Evolutionary conservation across 1,140 invertebrate genomes (phyloP).

Genomic region (Drosophila serrata): DNA sequence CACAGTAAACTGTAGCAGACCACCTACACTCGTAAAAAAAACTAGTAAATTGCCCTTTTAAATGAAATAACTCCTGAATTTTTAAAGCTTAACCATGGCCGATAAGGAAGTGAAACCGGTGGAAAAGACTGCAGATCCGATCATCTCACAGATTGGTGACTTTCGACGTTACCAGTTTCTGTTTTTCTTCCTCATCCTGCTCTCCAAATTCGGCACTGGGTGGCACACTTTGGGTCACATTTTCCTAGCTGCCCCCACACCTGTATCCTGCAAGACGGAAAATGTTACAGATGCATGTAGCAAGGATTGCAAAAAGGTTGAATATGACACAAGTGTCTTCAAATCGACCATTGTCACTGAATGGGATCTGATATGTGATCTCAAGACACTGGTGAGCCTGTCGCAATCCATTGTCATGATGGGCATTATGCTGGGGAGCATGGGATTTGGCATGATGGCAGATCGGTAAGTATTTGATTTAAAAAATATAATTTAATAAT

Average conservation of each 20-base stretch:
- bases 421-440: conserved; percentile 90
- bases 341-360: conserved; percentile 90
- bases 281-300: conserved; percentile 85
- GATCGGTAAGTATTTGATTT: conserved; percentile 87
- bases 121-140: conserved; percentile 53
- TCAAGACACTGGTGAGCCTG: conserved; percentile 88
- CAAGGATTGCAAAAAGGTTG: conserved; percentile 86
- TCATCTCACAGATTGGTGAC: conserved; percentile 87
- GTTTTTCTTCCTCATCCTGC: conserved; percentile 88
- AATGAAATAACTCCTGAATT: background rate
- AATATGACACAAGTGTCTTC: conserved; percentile 89
- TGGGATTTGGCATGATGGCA: conserved; percentile 90
- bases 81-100: background rate
- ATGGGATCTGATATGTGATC: conserved; percentile 91
- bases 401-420: conserved; percentile 92
- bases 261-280: conserved; percentile 81
- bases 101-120: conserved; percentile 19
- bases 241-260: conserved; percentile 88
- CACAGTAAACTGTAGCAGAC: conserved; percentile 1
- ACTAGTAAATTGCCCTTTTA: background rate
- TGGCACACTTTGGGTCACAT: conserved; percentile 90
- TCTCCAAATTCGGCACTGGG: conserved; percentile 90
- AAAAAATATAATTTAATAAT: background rate
- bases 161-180: conserved; percentile 91
- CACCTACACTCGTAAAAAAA: conserved; percentile 2